These are phyloP conservation scores for Virgularia gustaviana DNA, from an alignment of 92 coral and sea anemone species.

Conservation along the genomic window DNA sequence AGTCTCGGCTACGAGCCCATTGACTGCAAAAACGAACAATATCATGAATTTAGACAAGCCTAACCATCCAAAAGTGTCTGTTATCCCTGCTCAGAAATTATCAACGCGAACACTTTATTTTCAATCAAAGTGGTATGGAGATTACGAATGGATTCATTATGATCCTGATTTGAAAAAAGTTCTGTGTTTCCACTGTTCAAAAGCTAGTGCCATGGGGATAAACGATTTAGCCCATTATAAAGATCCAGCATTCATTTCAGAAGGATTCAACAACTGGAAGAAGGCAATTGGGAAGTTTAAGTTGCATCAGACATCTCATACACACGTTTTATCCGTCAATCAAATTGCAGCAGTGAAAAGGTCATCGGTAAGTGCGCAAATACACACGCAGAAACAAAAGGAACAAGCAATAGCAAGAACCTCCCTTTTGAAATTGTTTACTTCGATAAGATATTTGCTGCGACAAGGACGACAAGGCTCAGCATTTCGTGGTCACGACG, in stretches of 20 bases:
- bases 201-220: slow-evolving; percentile 19
- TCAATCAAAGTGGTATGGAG: slow-evolving; percentile 29
- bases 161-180: slow-evolving; percentile 18
- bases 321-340: slow-evolving; percentile 17
- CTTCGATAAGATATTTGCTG: slow-evolving; percentile 11
- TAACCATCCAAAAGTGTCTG: slow-evolving; percentile 7
- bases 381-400: slow-evolving; percentile 34
- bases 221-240: slow-evolving; percentile 26
- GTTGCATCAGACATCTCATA: slow-evolving; percentile 32
- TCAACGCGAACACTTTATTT: slow-evolving; percentile 32
- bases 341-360: slow-evolving; percentile 6
- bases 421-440: slow-evolving; percentile 16
- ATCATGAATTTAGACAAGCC: slow-evolving; percentile 19
- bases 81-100: slow-evolving; percentile 23
- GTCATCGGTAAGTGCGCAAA: slow-evolving; percentile 19
- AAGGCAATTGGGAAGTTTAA: slow-evolving; percentile 25
- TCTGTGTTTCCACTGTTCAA: slow-evolving; percentile 25
- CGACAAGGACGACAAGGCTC: slow-evolving; percentile 25
- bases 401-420: slow-evolving; percentile 15
- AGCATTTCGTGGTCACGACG: slow-evolving; percentile 28
- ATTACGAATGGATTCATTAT: slow-evolving; percentile 28
- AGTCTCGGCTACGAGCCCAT: slow-evolving; percentile 15
- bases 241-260: slow-evolving; percentile 17
- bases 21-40: slow-evolving; percentile 26
- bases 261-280: slow-evolving; percentile 13